Evolutionary conservation across 2,797 vertebrate genomes (phyloP).

Genomic region (Anguilla anguilla): DNA sequence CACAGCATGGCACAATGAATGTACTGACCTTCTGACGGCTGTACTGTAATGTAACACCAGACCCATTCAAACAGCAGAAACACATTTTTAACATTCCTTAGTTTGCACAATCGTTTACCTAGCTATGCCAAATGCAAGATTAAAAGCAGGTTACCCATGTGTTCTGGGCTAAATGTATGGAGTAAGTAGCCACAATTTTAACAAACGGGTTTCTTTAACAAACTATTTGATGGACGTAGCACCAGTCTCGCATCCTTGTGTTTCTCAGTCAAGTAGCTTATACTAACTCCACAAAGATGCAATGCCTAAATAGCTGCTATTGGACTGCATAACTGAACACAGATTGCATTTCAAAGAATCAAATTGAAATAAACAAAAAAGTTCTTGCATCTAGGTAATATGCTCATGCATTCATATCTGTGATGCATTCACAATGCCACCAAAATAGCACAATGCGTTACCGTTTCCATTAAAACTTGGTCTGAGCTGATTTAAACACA

Average conservation of each 20-base stretch:
- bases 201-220: too few relatives aligned
- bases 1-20: neutral
- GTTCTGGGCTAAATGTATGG: neutral
- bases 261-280: neutral
- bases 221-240: neutral
- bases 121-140: neutral
- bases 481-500: neutral
- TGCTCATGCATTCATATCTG: too few relatives aligned
- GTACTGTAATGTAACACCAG: too few relatives aligned
- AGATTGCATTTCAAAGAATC: neutral
- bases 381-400: too few relatives aligned
- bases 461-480: neutral
- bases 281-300: too few relatives aligned
- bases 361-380: neutral
- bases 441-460: too few relatives aligned
- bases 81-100: neutral
- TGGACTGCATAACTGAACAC: neutral
- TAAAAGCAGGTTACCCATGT: neutral
- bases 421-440: too few relatives aligned
- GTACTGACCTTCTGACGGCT: neutral
- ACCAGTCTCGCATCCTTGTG: too few relatives aligned
- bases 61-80: neutral
- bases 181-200: too few relatives aligned
- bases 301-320: neutral
- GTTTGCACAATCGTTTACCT: neutral